These are phyloP conservation scores for Dolomedes plantarius DNA, from an alignment of 2,888 invertebrate species.

Conservation along the genomic window DNA sequence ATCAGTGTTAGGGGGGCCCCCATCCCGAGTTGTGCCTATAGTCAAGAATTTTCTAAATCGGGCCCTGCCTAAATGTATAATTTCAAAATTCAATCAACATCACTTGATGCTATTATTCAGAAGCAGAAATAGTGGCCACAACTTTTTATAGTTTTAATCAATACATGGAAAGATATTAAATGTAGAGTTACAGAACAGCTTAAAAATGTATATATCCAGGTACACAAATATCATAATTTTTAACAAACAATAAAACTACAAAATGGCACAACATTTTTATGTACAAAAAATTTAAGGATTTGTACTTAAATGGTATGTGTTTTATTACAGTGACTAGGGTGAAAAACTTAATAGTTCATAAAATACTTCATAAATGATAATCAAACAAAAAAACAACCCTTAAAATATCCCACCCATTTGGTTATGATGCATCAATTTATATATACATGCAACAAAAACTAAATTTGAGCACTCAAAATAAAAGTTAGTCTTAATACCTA, in stretches of 20 bases:
- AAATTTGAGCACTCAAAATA: not conserved
- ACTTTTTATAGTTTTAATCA: too few species aligned
- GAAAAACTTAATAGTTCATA: not conserved
- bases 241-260: not conserved
- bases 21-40: too few species aligned
- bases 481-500: not conserved
- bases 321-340: not conserved
- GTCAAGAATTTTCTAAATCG: too few species aligned
- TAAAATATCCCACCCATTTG: not conserved
- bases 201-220: too few species aligned
- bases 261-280: constrained; percentile 10
- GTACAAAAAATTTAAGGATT: not conserved
- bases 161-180: too few species aligned
- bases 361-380: not conserved
- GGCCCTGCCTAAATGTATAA: too few species aligned
- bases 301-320: constrained; percentile 4
- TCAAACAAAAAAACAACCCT: not conserved
- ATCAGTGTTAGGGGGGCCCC: too few species aligned
- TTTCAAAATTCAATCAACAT: too few species aligned
- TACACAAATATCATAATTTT: not conserved
- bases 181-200: too few species aligned
- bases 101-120: too few species aligned
- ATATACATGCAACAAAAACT: not conserved
- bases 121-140: too few species aligned
- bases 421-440: not conserved